Base-by-base conservation (phyloP, 2,888 invertebrate species). In the Platycheirus rosarum region DNA sequence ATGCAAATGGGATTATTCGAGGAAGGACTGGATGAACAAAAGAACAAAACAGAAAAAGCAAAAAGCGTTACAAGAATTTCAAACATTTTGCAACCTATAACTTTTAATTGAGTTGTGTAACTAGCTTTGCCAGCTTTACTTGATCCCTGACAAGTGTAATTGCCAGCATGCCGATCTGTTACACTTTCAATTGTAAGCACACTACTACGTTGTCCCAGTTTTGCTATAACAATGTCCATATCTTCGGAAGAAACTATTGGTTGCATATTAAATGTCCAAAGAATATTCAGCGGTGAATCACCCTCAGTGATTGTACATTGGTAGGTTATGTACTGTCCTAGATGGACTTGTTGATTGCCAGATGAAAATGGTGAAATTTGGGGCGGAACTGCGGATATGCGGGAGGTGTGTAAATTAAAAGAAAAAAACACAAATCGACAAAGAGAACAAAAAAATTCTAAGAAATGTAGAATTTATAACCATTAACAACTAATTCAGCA, bases 1-100 rank as follows among this genome's bases (percentile, higher is more conserved):
- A 95, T 90, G 93, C 93, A 91, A 96, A 96, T 87, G 95, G 95
- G 91, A 93, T 94, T 91, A 96, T 95, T 91, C 93, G 94, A 89
- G 96, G 96, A 88, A 94, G 89, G 91, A 96, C 96, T 96, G 48
- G 57, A 65, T 29, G 63, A 74, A 76, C 48, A 82, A 63, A 80
- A 53, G 23, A 55, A 55, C 37, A 66, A 48, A 74, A 82, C 76
- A 51, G 29, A 75, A 68, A 51, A 66, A 44, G 42, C 14, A 78
- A 49, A 57, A 44, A 32, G 11, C 11, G 69, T 55, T 42, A 62
- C 75, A 49, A 66, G 46, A 62, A 73, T 53, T 80, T 18, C 46
- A 57, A 73, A 20, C 2, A 8, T 2, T 18, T 4, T 18, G 46
- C 49, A 66, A 80, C 95, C 95, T 91, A 95, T 94, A 85, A 96